Evolutionary conservation across 2,113 vertebrate genomes (phyloP), one percentile per base, ranked within the genome.

Genomic region (Prunella fulvescens): DNA sequence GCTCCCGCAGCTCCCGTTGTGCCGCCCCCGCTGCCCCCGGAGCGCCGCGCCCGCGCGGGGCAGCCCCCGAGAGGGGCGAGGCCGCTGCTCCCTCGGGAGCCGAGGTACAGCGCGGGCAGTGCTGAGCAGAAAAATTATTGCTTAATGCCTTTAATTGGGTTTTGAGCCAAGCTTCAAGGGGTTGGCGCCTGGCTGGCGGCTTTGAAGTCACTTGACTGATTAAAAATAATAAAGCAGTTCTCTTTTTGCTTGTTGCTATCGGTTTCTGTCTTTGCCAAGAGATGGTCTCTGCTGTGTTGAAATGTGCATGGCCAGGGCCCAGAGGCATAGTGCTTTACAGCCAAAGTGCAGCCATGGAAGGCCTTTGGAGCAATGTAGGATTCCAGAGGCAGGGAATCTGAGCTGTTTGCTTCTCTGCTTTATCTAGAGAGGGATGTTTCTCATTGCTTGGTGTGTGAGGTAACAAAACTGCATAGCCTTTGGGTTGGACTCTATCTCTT

Each of bases 311-410:
- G 1, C 3, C 4, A 39, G 29, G n/a, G 50, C 14, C 15, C 11
- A 0, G 4, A 33, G 42, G 39, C 5, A 1, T 61, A 2, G 47
- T 33, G 45, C 31, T 79, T n/a, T 37, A 11, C 47, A 37, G 48
- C 23, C 19, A 0, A 8, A 81, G 14, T 6, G 57, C 35, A 8
- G 64, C 31, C 6, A 0, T 15, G 48, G 37, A 28, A 24, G 42
- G 90, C 56, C 24, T 78, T 19, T 35, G 35, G 51, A 81, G 40
- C 22, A 77, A 4, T 1, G 1, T 4, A 19, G 40, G 9, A 11
- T 51, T 40, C n/a, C 33, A 33, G 93, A 42, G 44, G 7, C 0
- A 4, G 40, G 22, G 22, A 31, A 15, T 17, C 18, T 9, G 61
- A 81, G 61, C 35, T 16, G 0, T 35, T 53, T 25, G 50, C 4